phyloP scores from a whole-genome alignment of 2,113 vertebrate genomes.

The Cygnus atratus region DNA sequence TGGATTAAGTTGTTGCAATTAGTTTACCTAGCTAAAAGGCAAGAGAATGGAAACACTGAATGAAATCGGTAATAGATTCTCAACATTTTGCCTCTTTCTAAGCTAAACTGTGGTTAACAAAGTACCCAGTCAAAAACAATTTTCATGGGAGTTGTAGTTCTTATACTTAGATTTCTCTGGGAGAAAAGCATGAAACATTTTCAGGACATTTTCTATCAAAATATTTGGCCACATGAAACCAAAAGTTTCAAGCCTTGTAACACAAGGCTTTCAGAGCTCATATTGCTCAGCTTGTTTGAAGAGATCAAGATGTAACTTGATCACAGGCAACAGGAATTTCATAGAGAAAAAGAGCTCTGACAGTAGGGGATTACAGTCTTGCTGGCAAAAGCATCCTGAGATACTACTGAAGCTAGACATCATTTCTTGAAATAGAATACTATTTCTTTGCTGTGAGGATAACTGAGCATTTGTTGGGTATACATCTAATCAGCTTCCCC shows the following conservation, averaged over 20 bases:
- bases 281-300: neutral
- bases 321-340: neutral
- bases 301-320: neutral
- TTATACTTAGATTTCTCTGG: neutral
- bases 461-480: neutral
- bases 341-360: neutral
- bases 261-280: neutral
- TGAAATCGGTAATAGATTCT: neutral
- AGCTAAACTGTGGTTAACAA: neutral
- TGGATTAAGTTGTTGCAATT: neutral
- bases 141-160: neutral
- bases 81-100: neutral
- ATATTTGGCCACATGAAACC: neutral
- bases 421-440: neutral
- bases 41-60: neutral
- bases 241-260: neutral
- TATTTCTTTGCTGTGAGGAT: neutral
- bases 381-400: constrained; percentile 2
- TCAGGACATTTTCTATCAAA: neutral
- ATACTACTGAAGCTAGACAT: neutral
- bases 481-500: neutral
- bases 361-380: neutral
- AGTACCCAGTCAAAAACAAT: neutral
- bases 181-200: neutral
- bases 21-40: neutral